phyloP scores from a whole-genome alignment of 2,797 vertebrate species.

The Coregonus sp. region DNA sequence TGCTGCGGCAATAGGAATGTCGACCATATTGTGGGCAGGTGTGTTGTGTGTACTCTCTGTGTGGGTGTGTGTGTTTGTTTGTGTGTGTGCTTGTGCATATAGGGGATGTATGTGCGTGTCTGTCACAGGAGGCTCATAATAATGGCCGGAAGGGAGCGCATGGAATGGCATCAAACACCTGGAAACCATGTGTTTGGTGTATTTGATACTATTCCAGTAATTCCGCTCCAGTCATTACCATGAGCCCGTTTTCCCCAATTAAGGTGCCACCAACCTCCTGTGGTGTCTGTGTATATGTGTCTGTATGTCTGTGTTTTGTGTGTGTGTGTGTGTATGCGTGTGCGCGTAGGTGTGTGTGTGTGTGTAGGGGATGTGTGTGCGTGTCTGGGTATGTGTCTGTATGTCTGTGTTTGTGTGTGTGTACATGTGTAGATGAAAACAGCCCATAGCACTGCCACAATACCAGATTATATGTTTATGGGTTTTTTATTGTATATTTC shows the following conservation, averaged over 20 bases:
- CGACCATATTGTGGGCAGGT: conserved; percentile 42
- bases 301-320: no score
- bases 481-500: conserved; percentile 60
- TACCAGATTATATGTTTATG: conserved; percentile 67
- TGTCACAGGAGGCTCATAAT: not conserved
- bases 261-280: no score
- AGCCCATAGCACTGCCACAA: conserved; percentile 60
- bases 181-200: no score
- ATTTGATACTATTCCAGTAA: no score
- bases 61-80: conserved; percentile 15
- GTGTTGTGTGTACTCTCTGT: conserved; percentile 20
- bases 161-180: no score
- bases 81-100: not conserved
- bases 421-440: conserved; percentile 50
- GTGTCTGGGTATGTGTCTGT: conserved; percentile 24
- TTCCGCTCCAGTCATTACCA: no score
- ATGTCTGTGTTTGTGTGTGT: conserved; percentile 28
- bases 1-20: conserved; percentile 44
- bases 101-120: not conserved
- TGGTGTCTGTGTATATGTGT: no score
- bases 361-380: conserved; percentile 24
- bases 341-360: conserved; percentile 23
- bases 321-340: conserved; percentile 69
- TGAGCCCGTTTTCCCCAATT: no score
- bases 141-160: no score